Percentiles rank a stretch among this genome's conserved stretches.
Evolutionary conservation across 2,888 invertebrate genomes (phyloP).

Genomic region (Lepidonotus clava): DNA sequence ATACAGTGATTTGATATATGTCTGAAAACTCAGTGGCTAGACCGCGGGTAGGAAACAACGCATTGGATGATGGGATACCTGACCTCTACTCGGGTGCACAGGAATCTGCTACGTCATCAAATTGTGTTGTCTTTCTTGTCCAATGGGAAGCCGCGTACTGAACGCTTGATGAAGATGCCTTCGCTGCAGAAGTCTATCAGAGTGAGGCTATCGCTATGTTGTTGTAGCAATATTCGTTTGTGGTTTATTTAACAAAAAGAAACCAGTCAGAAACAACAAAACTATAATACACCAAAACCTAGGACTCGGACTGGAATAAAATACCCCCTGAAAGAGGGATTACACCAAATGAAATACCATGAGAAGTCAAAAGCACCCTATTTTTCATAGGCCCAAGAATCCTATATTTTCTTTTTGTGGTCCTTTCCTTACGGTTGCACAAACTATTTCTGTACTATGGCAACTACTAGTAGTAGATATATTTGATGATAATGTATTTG

Average conservation of each 20-base stretch:
- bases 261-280: neutral
- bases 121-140: neutral
- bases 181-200: conserved; percentile 7
- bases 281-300: neutral
- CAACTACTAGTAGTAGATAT: conserved; percentile 48
- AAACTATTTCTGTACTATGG: conserved; percentile 36
- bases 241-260: conserved; percentile 22
- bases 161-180: neutral
- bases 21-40: neutral
- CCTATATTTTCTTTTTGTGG: conserved; percentile 39
- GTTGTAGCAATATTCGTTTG: conserved; percentile 48
- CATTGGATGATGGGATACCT: neutral
- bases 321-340: neutral
- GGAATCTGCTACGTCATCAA: neutral
- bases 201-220: conserved; percentile 22
- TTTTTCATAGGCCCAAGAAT: conserved; percentile 25
- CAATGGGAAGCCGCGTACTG: conserved; percentile 7
- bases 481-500: conserved; percentile 39
- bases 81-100: neutral
- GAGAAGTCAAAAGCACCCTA: neutral
- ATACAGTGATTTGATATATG: conserved; percentile 11
- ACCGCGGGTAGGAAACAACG: neutral
- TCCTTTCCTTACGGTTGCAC: conserved; percentile 32
- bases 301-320: neutral
- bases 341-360: neutral